Percentiles rank a stretch among this genome's conserved stretches.
Conservation (phyloP, 2,888 invertebrate genomes). For the Chorisops tibialis region DNA sequence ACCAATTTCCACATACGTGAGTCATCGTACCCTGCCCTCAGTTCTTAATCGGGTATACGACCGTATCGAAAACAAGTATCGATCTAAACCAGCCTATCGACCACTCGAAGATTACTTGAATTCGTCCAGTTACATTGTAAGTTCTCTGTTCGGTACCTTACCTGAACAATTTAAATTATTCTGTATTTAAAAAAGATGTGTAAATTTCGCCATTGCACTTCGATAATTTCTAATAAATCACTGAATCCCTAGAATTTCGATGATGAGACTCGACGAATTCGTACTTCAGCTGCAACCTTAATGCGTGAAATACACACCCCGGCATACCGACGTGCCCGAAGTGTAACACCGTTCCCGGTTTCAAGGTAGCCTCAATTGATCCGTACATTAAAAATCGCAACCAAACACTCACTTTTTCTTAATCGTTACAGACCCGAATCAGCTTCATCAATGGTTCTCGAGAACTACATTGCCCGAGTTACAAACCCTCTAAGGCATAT, state of each 20-base stretch:
- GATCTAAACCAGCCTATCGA: slow-evolving; percentile 61
- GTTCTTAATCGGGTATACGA: slow-evolving; percentile 66
- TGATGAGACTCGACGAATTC: slow-evolving; percentile 77
- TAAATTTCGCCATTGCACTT: neutral
- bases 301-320: slow-evolving; percentile 72
- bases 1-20: slow-evolving; percentile 28
- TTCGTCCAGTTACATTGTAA: slow-evolving; percentile 71
- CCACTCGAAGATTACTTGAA: slow-evolving; percentile 75
- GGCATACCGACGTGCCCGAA: slow-evolving; percentile 67
- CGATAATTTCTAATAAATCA: neutral
- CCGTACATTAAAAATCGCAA: slow-evolving; percentile 35
- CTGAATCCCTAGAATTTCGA: slow-evolving; percentile 65
- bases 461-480: slow-evolving; percentile 70
- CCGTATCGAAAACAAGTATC: slow-evolving; percentile 64
- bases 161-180: neutral
- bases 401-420: slow-evolving; percentile 28
- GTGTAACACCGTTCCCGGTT: slow-evolving; percentile 53
- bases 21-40: slow-evolving; percentile 57
- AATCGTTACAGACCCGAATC: slow-evolving; percentile 55
- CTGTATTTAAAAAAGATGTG: too few species aligned
- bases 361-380: slow-evolving; percentile 41
- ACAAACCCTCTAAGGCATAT: slow-evolving; percentile 64
- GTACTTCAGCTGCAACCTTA: slow-evolving; percentile 72
- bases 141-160: slow-evolving; percentile 40
- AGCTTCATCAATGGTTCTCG: slow-evolving; percentile 51